Evolutionary conservation across 2,888 invertebrate species (phyloP), one percentile per base, ranked within the genome.

Genomic region (Athripsodes cinereus): DNA sequence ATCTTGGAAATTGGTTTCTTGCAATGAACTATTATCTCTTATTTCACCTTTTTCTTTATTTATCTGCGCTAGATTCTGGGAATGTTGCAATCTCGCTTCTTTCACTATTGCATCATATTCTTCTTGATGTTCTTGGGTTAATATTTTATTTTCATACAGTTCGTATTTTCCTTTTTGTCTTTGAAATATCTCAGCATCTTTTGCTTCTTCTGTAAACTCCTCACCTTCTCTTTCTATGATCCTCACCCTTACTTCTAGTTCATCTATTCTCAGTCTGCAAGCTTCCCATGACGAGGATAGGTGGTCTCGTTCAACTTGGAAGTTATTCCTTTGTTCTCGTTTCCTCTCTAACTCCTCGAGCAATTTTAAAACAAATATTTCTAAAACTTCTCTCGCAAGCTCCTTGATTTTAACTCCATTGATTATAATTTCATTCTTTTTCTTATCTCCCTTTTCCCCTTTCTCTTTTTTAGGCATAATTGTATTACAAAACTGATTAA

Each of bases 231-330:
- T 40, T n/a, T 40, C 40, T 5, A 40, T 3, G 16, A 40, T 40
- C 40, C 40, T 40, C 8, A 40, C 2, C 16, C 16, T 3, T 40
- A 16, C 16, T 16, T 40, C 40, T 13, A 40, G 13, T 48, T 48
- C 48, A 19, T 48, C 20, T 19, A 48, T 48, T 5, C 21, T 2
- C 21, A 21, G 48, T 13, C 48, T 2, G 19, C 48, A 48, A 10
- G 21, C 19, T 21, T 48, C 48, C 19, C 20, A 48, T n/a, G 21
- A 11, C 5, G 19, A 21, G 21, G 20, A 10, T 2, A 48, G 10
- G 20, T 21, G 19, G 13, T 48, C 48, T 48, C 48, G 2, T 21
- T 48, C 48, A 10, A 48, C 48, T 48, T 48, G 48, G 48, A 48
- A 48, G 20, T 21, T 21, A 13, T 48, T 48, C 13, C 48, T 18